A percentile compares a stretch with the other conserved stretches of the same genome.
phyloP scores from a whole-genome alignment of 1,140 invertebrate genomes.

The Drosophila eugracilis region DNA sequence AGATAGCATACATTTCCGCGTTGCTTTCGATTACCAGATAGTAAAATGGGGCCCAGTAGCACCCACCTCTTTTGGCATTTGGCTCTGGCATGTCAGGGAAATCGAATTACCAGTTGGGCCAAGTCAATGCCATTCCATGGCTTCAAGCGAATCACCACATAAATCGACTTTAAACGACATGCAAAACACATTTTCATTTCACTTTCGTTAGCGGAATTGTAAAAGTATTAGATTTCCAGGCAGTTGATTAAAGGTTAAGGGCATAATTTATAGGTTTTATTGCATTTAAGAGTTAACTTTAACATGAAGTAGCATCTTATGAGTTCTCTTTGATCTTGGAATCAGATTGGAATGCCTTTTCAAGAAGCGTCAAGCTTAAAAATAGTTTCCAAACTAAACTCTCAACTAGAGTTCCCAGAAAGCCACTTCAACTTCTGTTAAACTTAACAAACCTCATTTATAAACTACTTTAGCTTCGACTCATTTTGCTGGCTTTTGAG shows the following conservation, averaged over 20 bases:
- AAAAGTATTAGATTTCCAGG: neutral
- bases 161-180: conserved; percentile 52
- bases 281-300: too few species aligned
- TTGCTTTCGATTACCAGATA: conserved; percentile 32
- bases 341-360: too few species aligned
- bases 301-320: too few species aligned
- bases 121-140: conserved; percentile 49
- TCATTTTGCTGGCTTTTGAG: neutral
- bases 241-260: too few species aligned
- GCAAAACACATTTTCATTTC: conserved; percentile 27
- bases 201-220: neutral
- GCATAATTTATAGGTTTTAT: too few species aligned
- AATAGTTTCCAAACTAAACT: too few species aligned
- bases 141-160: conserved; percentile 32
- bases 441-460: too few species aligned
- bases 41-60: neutral
- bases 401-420: too few species aligned
- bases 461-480: neutral
- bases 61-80: conserved; percentile 20
- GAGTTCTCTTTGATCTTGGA: too few species aligned
- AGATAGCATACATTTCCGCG: conserved; percentile 48
- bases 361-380: too few species aligned
- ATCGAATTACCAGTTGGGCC: conserved; percentile 66
- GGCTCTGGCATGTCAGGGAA: conserved; percentile 22
- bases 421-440: too few species aligned